Percentiles rank a stretch among this genome's conserved stretches.
Conservation (phyloP, 2,113 vertebrate species). For the Syrrhaptes paradoxus region DNA sequence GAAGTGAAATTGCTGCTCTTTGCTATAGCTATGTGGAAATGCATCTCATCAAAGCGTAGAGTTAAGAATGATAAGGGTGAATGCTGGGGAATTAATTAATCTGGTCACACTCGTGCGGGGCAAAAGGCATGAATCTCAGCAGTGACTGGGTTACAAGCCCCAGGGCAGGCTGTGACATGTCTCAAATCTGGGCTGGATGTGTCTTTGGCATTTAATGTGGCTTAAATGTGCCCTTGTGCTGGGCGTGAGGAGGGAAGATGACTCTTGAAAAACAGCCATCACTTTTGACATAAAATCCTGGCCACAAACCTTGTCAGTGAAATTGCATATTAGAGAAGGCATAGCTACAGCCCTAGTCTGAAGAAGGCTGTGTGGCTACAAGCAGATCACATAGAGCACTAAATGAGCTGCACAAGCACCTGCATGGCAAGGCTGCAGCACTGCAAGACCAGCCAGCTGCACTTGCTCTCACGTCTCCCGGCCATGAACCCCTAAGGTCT, state of each 20-base stretch:
- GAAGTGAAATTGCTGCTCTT: background rate
- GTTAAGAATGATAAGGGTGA: background rate
- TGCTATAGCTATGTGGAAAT: background rate
- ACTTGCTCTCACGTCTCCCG: background rate
- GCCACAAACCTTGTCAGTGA: background rate
- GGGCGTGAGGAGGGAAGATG: background rate
- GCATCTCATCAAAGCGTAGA: background rate
- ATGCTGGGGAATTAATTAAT: background rate
- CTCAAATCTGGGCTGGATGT: background rate
- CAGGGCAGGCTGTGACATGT: background rate
- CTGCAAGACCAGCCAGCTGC: fast-evolving
- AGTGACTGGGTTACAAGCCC: background rate
- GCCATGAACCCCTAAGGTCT: background rate
- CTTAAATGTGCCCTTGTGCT: background rate
- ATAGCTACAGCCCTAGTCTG: background rate
- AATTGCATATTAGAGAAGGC: background rate
- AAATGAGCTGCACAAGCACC: background rate
- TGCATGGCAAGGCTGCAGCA: fast-evolving
- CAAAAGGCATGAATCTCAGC: background rate
- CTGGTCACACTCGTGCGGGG: fast-evolving
- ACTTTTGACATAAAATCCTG: background rate
- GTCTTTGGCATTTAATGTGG: background rate
- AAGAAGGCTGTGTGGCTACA: background rate
- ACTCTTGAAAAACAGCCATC: background rate
- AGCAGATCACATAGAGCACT: background rate